Evolutionary conservation across 2,888 invertebrate genomes (phyloP), one percentile per base, ranked within the genome.

Genomic region (Lasioglossum leucozonium): DNA sequence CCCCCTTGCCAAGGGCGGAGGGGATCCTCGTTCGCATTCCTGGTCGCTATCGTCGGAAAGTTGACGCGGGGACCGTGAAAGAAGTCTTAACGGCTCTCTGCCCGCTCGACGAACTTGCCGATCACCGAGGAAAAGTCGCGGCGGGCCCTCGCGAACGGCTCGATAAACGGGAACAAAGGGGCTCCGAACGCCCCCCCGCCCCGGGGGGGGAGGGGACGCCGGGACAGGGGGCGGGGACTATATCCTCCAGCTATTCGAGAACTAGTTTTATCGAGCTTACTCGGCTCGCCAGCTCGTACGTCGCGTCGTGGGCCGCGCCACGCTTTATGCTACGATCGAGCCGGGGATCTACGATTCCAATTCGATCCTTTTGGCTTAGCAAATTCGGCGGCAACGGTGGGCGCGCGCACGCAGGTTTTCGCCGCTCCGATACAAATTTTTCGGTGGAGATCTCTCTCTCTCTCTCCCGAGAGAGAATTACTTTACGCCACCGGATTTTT

Each of bases 181-280:
- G 65, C 30, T 79, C 55, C 74, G 84, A 79, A 67, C 65, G 34
- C 2, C 34, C 1, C 30, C n/a, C n/a, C n/a, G n/a, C n/a, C n/a
- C n/a, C n/a, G n/a, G n/a, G n/a, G 26, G 16, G 42, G 13, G 58
- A 5, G 47, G 47, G 22, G 51, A 8, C 18, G 22, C 8, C 1
- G 26, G 42, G 30, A 26, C 58, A 26, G 26, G 40, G 40, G 71
- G 75, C 40, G 62, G 73, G 73, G 42, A 4, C 62, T 77, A 40
- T 80, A 73, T 85, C 84, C 84, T 71, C 80, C 79, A 87, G 88
- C 86, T 87, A 86, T 90, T 90, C 87, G 88, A 82, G 90, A 93
- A 91, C 93, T 93, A 92, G 93, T 93, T 93, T 92, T 90, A 89
- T 81, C 87, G 65, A 73, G 85, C 81, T 85, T 84, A 69, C 85